Evolutionary conservation across 2,888 invertebrate species (phyloP), one percentile per base, ranked within the genome.

Genomic region (Gibbula magus): DNA sequence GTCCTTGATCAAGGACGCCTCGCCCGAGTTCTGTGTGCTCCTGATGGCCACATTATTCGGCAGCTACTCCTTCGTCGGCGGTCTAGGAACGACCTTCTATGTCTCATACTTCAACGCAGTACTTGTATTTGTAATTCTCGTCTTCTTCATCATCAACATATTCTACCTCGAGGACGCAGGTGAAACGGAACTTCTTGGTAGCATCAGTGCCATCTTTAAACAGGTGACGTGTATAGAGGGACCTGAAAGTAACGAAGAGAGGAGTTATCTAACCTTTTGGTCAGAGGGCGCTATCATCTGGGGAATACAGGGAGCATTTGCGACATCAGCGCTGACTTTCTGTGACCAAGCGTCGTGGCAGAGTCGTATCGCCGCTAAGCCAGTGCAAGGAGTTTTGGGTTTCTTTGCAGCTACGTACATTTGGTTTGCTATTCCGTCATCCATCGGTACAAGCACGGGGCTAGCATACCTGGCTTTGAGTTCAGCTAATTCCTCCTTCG

Each of bases 271-370:
- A 29, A 89, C 89, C 2, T 90, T 90, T 81, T 83, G 85, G 80
- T 88, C 90, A 0, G 84, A 87, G 77, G 86, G 86, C 20, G 88
- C 88, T 0, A 67, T 88, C 13, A 85, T 89, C 2, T 89, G 86
- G 84, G 90, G 86, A 2, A 83, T 88, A 7, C 84, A 84, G 80
- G 88, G 87, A 0, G 74, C 88, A n/a, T 88, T 89, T 80, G 83
- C 87, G 25, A 87, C 88, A 0, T 84, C 89, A 0, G 85, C 88
- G 61, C 79, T 89, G 53, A 89, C 88, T 2, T 89, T 87, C 80
- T 89, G 88, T 81, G 88, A 89, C 79, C 89, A 89, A 80, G 91
- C 91, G 18, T 90, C 91, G n/a, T 92, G 92, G 92, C 91, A 92
- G 85, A 90, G 89, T 78, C 85, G 90, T 10, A 90, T 92, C 20